Percentiles rank a stretch among this genome's conserved stretches.
These are phyloP conservation scores for Arrhamphus sclerolepis DNA, from an alignment of 2,797 vertebrate genomes.

Conservation along the genomic window DNA sequence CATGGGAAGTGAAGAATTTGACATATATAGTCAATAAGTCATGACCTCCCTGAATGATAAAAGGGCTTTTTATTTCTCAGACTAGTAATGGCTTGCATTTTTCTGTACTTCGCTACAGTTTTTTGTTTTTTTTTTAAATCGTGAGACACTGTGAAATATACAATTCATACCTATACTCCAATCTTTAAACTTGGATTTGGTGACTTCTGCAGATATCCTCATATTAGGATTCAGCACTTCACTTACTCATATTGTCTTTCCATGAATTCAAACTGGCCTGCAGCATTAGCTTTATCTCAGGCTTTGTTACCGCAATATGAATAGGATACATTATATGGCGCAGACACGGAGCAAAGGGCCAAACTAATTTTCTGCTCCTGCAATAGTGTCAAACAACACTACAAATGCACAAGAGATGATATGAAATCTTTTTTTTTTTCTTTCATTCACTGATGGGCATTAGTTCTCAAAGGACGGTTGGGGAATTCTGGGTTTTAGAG, in stretches of 20 bases:
- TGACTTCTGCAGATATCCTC: constrained; percentile 13
- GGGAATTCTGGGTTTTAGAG: constrained; percentile 13
- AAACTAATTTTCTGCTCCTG: constrained; percentile 51
- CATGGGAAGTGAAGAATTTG: constrained; percentile 8
- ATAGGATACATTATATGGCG: constrained; percentile 42
- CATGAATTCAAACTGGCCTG: constrained; percentile 29
- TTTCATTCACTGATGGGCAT: constrained; percentile 36
- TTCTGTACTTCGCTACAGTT: background rate
- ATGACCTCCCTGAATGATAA: constrained; percentile 13
- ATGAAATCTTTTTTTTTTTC: constrained; percentile 4
- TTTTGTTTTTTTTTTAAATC: background rate
- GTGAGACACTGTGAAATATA: background rate
- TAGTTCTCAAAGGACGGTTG: constrained; percentile 6
- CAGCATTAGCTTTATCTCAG: constrained; percentile 38
- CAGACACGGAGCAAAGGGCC: constrained; percentile 40
- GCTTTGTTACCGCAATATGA: constrained; percentile 38
- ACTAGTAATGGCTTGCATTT: background rate
- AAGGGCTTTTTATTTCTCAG: background rate
- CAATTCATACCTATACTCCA: background rate
- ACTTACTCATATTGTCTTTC: constrained; percentile 8
- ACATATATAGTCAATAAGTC: constrained; percentile 26
- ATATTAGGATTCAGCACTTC: constrained; percentile 37
- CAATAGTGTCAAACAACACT: background rate
- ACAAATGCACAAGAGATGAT: constrained; percentile 30
- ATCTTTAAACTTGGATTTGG: constrained; percentile 10